phyloP scores from a whole-genome alignment of 2,113 vertebrate genomes.

The Mustela lutreola region DNA sequence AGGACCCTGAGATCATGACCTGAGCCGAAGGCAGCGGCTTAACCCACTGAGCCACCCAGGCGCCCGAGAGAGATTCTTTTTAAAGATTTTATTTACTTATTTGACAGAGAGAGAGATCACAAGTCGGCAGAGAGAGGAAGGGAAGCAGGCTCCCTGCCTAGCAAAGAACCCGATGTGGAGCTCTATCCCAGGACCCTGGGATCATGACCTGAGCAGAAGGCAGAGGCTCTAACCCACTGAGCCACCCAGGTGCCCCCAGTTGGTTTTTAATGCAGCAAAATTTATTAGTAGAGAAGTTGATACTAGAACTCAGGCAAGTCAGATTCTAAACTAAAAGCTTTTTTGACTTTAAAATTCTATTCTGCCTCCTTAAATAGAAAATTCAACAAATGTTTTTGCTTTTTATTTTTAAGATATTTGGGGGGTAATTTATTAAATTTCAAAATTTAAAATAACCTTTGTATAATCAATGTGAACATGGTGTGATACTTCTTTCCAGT shows the following conservation, averaged over 20 bases:
- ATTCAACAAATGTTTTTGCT: background rate
- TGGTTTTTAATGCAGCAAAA: background rate
- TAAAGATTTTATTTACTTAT: no score
- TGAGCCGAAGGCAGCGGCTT: no score
- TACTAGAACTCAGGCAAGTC: background rate
- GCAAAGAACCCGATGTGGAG: no score
- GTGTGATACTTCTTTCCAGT: background rate
- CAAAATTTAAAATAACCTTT: background rate
- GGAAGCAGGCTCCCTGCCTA: no score
- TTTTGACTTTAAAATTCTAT: background rate
- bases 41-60: no score
- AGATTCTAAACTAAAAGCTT: background rate
- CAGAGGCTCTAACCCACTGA: no score
- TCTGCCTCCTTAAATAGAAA: background rate
- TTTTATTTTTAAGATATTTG: background rate
- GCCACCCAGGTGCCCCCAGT: background rate
- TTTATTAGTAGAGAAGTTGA: background rate
- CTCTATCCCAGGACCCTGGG: no score
- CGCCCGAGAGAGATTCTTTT: no score
- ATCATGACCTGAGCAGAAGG: no score
- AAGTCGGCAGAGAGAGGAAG: no score
- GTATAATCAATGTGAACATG: background rate
- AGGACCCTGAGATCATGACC: no score
- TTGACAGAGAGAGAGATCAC: no score
- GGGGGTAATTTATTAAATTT: background rate